Conservation (phyloP, 2,113 vertebrate species). For the Lophius piscatorius region DNA sequence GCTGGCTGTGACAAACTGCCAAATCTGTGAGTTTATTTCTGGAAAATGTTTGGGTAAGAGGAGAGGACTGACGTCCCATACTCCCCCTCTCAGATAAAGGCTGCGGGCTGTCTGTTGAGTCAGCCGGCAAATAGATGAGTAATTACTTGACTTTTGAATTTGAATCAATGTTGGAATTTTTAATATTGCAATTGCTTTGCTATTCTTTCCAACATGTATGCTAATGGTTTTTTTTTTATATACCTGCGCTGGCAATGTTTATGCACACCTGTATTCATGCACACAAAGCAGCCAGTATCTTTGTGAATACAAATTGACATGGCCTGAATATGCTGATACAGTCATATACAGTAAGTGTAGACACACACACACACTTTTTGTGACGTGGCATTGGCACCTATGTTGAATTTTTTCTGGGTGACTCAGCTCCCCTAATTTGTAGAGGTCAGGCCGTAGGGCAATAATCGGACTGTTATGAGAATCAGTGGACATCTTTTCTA, state of each 20-base stretch:
- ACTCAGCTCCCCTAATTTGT: constrained; percentile 62
- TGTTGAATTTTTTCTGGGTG: constrained; percentile 53
- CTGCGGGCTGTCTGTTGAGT: constrained; percentile 58
- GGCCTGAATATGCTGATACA: no score
- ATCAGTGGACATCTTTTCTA: constrained; percentile 51
- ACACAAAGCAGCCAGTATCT: constrained; percentile 2
- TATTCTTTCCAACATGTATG: neutral
- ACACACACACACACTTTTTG: constrained; percentile 17
- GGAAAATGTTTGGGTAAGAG: constrained; percentile 61
- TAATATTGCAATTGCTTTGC: constrained; percentile 18
- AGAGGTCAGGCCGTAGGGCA: constrained; percentile 40
- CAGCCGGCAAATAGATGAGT: constrained; percentile 62
- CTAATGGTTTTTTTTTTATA: constrained; percentile 9
- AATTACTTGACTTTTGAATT: constrained; percentile 49
- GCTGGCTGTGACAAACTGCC: constrained; percentile 45
- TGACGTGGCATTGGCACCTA: constrained; percentile 49
- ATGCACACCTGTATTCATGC: constrained; percentile 17
- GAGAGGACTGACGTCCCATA: constrained; percentile 26
- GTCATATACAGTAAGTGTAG: neutral
- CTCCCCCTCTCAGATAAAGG: constrained; percentile 51
- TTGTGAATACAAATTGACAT: constrained; percentile 10
- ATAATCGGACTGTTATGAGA: constrained; percentile 69
- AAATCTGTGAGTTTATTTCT: constrained; percentile 48
- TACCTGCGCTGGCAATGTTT: neutral
- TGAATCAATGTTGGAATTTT: constrained; percentile 33